phyloP scores from a whole-genome alignment of 53 echinoderm and acorn worm species.

The Astropecten irregularis region DNA sequence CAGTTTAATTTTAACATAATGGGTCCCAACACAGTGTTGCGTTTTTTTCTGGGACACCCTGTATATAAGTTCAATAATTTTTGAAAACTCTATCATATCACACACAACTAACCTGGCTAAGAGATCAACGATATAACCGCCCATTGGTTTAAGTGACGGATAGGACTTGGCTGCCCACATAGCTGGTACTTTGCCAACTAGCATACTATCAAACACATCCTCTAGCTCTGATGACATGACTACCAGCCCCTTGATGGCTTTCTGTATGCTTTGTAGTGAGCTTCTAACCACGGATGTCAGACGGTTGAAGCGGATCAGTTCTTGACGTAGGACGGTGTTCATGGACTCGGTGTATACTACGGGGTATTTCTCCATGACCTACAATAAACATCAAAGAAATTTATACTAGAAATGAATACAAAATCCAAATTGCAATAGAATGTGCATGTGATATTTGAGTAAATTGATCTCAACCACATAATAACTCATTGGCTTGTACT shows the following conservation, averaged over 20 bases:
- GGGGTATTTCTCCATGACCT: constrained; percentile 94
- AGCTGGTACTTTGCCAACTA: constrained; percentile 89
- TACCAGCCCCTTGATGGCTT: constrained; percentile 99
- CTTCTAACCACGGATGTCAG: constrained; percentile 82
- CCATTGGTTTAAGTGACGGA: constrained; percentile 94
- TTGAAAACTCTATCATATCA: no score
- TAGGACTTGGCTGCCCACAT: constrained; percentile 99
- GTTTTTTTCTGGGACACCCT: no score
- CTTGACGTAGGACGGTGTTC: constrained; percentile 99
- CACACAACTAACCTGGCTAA: constrained; percentile 96
- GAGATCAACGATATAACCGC: constrained; percentile 90
- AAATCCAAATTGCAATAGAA: no score
- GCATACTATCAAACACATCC: constrained; percentile 96
- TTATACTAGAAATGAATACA: neutral
- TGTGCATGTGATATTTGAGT: no score
- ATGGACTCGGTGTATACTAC: constrained; percentile 93
- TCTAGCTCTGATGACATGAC: constrained; percentile 99
- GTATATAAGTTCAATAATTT: no score
- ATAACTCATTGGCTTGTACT: no score
- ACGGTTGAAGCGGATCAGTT: constrained; percentile 96
- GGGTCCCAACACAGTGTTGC: no score
- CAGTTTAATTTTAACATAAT: no score
- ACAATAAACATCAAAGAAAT: no score
- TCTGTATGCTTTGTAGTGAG: constrained; percentile 92
- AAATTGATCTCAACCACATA: no score